These are phyloP conservation scores for Sarotherodon lohbergeri DNA, from an alignment of 2,113 vertebrate species.

Conservation along the genomic window DNA sequence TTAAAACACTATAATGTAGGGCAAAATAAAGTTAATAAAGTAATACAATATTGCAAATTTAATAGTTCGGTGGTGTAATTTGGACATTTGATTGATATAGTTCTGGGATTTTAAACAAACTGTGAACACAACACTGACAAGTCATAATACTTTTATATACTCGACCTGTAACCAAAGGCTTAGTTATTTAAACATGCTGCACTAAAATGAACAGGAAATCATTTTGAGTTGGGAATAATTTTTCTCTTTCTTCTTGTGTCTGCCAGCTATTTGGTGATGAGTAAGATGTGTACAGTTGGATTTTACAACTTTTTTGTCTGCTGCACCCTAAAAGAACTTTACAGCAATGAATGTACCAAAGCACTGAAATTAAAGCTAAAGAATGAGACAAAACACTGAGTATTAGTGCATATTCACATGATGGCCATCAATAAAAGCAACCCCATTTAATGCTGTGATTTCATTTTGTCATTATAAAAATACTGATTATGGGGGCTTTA, in stretches of 20 bases:
- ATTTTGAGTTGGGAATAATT: background rate
- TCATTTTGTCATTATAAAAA: background rate
- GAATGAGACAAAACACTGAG: background rate
- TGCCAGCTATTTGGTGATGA: background rate
- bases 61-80: background rate
- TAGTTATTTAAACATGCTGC: background rate
- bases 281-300: background rate
- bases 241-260: background rate
- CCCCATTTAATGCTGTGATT: background rate
- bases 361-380: background rate
- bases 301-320: background rate
- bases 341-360: background rate
- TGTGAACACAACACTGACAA: background rate
- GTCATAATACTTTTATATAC: background rate
- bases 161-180: background rate
- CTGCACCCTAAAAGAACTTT: background rate
- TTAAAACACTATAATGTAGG: background rate
- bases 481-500: background rate
- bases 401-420: background rate
- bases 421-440: background rate
- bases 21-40: background rate
- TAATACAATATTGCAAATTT: background rate
- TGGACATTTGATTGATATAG: background rate
- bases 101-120: background rate
- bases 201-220: background rate